These are phyloP conservation scores for Pachydiplax longipennis DNA, from an alignment of 2,888 invertebrate species.

Conservation along the genomic window DNA sequence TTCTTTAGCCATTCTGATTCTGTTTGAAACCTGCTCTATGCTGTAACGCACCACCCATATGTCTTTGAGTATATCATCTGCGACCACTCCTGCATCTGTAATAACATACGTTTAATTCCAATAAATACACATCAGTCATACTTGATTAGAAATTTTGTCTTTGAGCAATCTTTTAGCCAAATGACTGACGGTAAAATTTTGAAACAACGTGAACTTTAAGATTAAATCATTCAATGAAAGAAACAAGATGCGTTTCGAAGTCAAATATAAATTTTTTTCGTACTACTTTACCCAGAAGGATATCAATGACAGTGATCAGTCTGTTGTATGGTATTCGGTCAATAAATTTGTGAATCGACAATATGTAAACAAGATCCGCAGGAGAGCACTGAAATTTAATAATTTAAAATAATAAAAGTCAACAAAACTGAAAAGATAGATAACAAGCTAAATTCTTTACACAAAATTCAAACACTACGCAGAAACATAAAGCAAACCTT, in stretches of 20 bases:
- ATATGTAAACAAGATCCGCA: not conserved
- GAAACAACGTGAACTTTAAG: no score
- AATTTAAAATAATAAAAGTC: not conserved
- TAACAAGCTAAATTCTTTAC: no score
- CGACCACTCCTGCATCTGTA: not conserved
- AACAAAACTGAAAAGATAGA: not conserved
- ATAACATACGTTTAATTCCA: not conserved
- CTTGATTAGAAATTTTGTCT: not conserved
- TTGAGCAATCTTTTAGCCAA: not conserved
- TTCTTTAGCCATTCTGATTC: not conserved
- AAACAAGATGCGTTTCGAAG: no score
- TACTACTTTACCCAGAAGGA: not conserved
- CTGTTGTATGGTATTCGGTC: not conserved
- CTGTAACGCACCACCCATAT: conserved; percentile 18
- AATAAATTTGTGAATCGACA: not conserved
- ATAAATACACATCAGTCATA: not conserved
- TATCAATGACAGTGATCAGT: not conserved
- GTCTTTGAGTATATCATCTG: not conserved
- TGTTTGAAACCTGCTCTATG: not conserved
- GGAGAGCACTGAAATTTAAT: not conserved
- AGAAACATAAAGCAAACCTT: not conserved
- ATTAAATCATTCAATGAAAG: no score
- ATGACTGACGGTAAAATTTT: not conserved
- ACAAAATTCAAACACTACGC: not conserved
- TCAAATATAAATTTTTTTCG: no score